Conservation (phyloP, 2,113 vertebrate species). For the Crotalus horridus region DNA sequence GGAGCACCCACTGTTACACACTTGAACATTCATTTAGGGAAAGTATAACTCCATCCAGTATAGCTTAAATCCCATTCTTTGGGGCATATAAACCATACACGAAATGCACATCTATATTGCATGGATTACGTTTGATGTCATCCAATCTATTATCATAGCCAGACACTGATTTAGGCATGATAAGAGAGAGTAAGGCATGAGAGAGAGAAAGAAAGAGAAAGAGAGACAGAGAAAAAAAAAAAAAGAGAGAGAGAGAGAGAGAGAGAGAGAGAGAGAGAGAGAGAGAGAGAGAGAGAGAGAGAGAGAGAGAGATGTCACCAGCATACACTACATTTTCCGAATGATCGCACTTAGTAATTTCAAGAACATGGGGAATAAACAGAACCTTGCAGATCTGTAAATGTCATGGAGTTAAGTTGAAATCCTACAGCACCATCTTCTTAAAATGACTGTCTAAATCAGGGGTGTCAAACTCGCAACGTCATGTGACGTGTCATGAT, state of each 20-base stretch:
- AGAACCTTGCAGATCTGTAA: neutral
- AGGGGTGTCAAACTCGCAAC: neutral
- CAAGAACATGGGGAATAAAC: neutral
- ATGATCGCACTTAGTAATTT: neutral
- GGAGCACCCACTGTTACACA: neutral
- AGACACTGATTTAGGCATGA: neutral
- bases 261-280: no score
- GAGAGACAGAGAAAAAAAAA: no score
- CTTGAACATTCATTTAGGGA: neutral
- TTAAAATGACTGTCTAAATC: neutral
- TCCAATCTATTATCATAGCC: neutral
- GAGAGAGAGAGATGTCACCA: neutral
- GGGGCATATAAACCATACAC: neutral
- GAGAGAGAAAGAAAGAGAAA: neutral
- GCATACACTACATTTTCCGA: neutral
- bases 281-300: no score
- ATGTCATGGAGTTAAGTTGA: neutral
- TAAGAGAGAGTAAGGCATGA: neutral
- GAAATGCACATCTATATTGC: neutral
- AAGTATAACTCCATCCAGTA: neutral
- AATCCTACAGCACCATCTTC: neutral
- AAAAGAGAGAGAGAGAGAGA: no score
- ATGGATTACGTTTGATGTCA: neutral
- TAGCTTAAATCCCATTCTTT: neutral
- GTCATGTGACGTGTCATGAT: fast-evolving